phyloP scores from a whole-genome alignment of 2,888 invertebrate species.

The Epistrophella euchroma region DNA sequence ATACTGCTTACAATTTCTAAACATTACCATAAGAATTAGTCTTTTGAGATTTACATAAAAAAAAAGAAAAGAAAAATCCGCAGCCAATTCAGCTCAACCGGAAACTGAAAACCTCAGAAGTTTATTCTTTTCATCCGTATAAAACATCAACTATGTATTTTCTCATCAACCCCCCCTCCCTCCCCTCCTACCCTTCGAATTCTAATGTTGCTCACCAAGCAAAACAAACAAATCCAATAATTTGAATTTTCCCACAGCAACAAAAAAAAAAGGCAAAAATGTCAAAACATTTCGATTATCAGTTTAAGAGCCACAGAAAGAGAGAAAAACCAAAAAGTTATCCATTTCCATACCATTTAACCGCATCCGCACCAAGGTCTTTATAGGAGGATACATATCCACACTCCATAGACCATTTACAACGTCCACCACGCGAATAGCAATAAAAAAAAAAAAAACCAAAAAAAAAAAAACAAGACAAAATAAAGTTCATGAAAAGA shows the following conservation, averaged over 20 bases:
- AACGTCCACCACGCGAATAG: conserved; percentile 45
- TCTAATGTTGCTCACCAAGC: conserved; percentile 22
- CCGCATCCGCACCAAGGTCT: conserved; percentile 64
- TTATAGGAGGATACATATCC: conserved; percentile 33
- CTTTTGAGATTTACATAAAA: conserved; percentile 54
- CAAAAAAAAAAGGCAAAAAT: conserved; percentile 44
- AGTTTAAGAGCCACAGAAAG: conserved; percentile 32
- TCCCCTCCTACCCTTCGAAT: no score
- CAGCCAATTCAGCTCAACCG: conserved; percentile 43
- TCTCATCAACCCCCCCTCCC: no score
- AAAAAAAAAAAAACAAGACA: conserved; percentile 7
- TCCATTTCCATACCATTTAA: conserved; percentile 74
- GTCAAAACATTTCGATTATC: conserved; percentile 73
- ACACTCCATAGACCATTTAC: conserved; percentile 65
- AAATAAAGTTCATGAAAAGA: conserved; percentile 62
- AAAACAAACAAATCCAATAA: conserved; percentile 55
- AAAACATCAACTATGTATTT: no score
- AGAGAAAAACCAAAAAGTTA: conserved; percentile 36
- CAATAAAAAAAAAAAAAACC: conserved; percentile 24
- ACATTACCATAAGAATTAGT: conserved; percentile 71
- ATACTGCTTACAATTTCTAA: conserved; percentile 33
- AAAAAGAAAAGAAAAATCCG: conserved; percentile 9
- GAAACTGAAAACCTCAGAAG: conserved; percentile 41
- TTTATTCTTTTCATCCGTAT: conserved; percentile 1
- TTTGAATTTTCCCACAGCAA: conserved; percentile 41